These are phyloP conservation scores for Microtus pennsylvanicus DNA, from an alignment of 2,113 vertebrate genomes.

Conservation along the genomic window DNA sequence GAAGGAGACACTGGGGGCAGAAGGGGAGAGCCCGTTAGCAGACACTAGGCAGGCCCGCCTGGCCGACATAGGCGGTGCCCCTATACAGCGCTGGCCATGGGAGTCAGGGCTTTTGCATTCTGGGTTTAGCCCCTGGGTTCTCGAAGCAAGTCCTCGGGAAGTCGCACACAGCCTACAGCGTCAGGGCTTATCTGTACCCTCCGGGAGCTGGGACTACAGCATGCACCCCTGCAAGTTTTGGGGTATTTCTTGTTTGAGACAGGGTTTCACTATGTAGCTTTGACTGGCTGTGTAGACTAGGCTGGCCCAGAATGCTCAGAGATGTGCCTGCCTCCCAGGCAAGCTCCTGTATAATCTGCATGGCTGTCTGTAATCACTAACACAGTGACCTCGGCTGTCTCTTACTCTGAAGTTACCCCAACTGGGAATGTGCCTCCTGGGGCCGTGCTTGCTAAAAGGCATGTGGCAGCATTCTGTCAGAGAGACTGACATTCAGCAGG, in stretches of 20 bases:
- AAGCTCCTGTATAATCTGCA: background rate
- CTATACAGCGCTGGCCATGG: background rate
- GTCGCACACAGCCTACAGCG: no score
- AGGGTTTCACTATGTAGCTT: background rate
- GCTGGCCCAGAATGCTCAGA: background rate
- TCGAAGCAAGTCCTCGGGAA: background rate
- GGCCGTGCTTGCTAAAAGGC: background rate
- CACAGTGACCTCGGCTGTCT: background rate
- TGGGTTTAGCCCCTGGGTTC: background rate
- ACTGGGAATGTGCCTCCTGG: background rate
- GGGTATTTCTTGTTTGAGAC: background rate
- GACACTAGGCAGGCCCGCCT: background rate
- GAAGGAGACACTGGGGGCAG: conserved; percentile 93
- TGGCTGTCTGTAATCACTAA: background rate
- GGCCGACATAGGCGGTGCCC: background rate
- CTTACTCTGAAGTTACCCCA: background rate
- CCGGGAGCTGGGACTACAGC: background rate
- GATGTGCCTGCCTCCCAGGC: background rate
- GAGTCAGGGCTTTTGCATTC: background rate
- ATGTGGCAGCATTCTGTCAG: background rate
- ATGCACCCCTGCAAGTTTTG: background rate
- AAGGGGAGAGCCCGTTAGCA: background rate
- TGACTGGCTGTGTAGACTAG: background rate
- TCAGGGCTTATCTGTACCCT: background rate
- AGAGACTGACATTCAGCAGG: background rate